Conservation (phyloP, 2,888 invertebrate species). For the Caradrina clavipalpis region DNA sequence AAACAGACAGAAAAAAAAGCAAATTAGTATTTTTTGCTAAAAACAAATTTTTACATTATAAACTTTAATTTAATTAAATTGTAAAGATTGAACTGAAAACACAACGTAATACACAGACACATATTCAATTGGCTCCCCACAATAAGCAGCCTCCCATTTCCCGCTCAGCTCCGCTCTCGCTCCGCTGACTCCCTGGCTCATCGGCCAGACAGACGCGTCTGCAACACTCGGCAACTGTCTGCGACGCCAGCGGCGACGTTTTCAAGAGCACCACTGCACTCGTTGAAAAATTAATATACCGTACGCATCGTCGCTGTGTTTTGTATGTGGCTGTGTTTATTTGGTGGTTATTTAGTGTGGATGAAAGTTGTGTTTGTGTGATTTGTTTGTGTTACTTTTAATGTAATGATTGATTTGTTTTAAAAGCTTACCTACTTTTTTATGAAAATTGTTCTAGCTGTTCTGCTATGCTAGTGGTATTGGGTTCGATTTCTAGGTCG, state of each 20-base stretch:
- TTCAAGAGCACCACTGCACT: conserved; percentile 78
- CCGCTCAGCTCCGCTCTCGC: conserved; percentile 24
- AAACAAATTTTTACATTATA: too few species aligned
- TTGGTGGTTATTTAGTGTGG: conserved; percentile 30
- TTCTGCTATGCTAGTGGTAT: too few species aligned
- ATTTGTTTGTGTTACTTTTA: too few species aligned
- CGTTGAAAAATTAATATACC: conserved; percentile 86
- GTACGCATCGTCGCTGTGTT: conserved; percentile 61
- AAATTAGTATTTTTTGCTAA: too few species aligned
- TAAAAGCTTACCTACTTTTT: too few species aligned
- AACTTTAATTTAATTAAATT: too few species aligned
- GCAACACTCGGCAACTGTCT: conserved; percentile 82
- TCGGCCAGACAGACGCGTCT: conserved; percentile 75
- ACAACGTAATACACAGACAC: background rate
- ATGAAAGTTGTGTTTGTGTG: background rate
- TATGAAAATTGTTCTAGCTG: too few species aligned
- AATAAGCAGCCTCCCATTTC: conserved; percentile 40
- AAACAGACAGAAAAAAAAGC: too few species aligned
- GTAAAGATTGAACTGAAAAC: too few species aligned
- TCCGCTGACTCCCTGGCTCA: conserved; percentile 65
- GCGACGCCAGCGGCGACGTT: conserved; percentile 83
- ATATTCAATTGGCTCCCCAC: conserved; percentile 23
- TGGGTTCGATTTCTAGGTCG: too few species aligned
- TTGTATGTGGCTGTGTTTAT: conserved; percentile 47
- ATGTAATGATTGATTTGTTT: too few species aligned